phyloP scores from a whole-genome alignment of 1,140 invertebrate genomes.

The Drosophila kikkawai region DNA sequence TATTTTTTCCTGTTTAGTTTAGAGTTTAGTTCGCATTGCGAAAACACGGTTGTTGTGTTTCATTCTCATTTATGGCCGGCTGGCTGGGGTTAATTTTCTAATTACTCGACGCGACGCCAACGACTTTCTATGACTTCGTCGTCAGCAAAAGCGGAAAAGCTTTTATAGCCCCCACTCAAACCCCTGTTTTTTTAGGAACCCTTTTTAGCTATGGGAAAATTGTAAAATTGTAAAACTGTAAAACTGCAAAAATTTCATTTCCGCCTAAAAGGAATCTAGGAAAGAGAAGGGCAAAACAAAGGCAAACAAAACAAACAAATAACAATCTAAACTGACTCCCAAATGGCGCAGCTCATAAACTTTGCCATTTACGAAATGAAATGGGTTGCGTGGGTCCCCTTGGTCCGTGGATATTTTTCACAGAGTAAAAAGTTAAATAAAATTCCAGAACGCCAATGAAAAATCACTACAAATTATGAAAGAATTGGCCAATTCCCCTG shows the following conservation, averaged over 20 bases:
- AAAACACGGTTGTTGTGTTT: slow-evolving; percentile 50
- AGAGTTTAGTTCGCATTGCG: slow-evolving; percentile 29
- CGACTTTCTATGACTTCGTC: slow-evolving; percentile 75
- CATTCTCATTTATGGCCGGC: slow-evolving; percentile 71
- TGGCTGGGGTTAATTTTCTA: slow-evolving; percentile 76
- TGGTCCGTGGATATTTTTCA: too few relatives aligned
- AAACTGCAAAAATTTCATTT: slow-evolving; percentile 66
- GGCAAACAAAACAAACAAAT: slow-evolving; percentile 56
- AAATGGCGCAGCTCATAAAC: slow-evolving; percentile 66
- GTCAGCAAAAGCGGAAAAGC: slow-evolving; percentile 59
- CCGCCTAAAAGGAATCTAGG: slow-evolving; percentile 49
- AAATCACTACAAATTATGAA: slow-evolving; percentile 41
- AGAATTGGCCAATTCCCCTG: slow-evolving; percentile 27
- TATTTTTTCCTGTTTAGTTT: slow-evolving; percentile 20
- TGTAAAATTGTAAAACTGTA: slow-evolving; percentile 54
- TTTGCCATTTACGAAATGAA: slow-evolving; percentile 59
- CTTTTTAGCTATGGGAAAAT: slow-evolving; percentile 33
- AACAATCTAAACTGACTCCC: slow-evolving; percentile 46
- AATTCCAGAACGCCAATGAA: slow-evolving; percentile 22
- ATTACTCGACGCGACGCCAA: slow-evolving; percentile 75
- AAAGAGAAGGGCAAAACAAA: slow-evolving; percentile 23
- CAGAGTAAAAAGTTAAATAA: slow-evolving; percentile 2
- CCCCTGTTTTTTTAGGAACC: slow-evolving; percentile 10
- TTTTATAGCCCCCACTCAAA: slow-evolving; percentile 57
- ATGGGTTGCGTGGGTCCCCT: slow-evolving; percentile 5